Base-by-base conservation (phyloP, 2,113 vertebrate species). In the Boleophthalmus pectinirostris region DNA sequence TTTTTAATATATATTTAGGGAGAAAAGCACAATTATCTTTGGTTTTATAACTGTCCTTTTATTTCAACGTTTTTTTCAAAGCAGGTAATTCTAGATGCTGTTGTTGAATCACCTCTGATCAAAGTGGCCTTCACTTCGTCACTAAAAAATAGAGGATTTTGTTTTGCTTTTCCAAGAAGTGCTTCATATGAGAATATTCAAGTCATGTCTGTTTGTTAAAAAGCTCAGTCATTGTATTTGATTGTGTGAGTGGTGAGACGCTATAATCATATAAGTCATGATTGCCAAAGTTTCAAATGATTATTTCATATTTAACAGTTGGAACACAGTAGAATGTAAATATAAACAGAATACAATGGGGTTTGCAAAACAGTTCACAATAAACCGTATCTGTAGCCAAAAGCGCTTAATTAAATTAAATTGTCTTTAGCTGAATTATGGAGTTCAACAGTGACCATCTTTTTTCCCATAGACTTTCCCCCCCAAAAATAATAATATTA, bases 61-160 rank as follows among this genome's bases (percentile, higher is more conserved):
- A 3, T 58, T 75, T 75, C 5, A 70, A 8, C 66, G 77, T 74
- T 51, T 51, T 18, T 70, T 56, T 60, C 64, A 54, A n/a, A 70
- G 69, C 72, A 78, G 72, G 54, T 73, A 67, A 67, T 66, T 47
- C 23, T 25, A 72, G 21, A 85, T 71, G 73, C 73, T 78, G 84
- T 79, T 46, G 58, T 79, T 46, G 58, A 56, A 69, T 69, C 61
- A 69, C 70, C 79, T 82, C 66, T 67, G 58, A 64, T 77, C 63
- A 74, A 73, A 83, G 73, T 80, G 83, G 85, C 85, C 81, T 87
- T 84, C 65, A 63, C 60, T 16, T 29, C 70, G 87, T 84, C 87
- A 85, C 82, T 66, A 0, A 75, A 78, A 75, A 67, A 23, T 68
- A 15, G 15, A 56, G 68, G 23, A 24, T 35, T 57, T 68, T 67